Evolutionary conservation across 2,888 invertebrate genomes (phyloP).

Genomic region (Thysanoteuthis rhombus): DNA sequence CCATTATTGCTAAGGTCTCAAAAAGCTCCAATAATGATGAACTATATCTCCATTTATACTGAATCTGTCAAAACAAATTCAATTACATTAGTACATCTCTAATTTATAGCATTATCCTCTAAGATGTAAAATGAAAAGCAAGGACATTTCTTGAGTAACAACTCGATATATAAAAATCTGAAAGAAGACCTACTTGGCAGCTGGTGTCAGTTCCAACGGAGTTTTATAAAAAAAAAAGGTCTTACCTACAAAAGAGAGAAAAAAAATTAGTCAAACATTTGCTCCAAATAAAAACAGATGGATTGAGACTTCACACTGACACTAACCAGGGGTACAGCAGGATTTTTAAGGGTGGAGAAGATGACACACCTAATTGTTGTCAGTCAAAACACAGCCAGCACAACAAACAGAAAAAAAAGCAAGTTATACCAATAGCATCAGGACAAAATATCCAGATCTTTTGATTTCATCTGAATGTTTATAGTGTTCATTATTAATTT

Average conservation of each 20-base stretch:
- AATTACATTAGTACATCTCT: no score
- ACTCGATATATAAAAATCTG: neutral
- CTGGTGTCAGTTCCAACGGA: neutral
- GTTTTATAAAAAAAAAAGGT: neutral
- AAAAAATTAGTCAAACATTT: neutral
- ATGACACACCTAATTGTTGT: neutral
- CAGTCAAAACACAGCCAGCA: neutral
- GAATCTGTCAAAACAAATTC: no score
- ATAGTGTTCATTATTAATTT: no score
- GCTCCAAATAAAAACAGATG: neutral
- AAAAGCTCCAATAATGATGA: no score
- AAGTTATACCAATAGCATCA: neutral
- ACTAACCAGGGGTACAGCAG: neutral
- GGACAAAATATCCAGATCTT: neutral
- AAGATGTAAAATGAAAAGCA: neutral
- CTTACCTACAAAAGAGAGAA: neutral
- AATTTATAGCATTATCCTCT: no score
- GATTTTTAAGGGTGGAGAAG: neutral
- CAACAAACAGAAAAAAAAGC: neutral
- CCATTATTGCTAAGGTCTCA: no score
- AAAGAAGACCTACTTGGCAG: neutral
- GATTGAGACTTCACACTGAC: neutral
- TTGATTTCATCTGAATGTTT: no score
- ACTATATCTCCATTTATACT: no score
- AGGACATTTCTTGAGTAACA: no score